A percentile compares a stretch with the other conserved stretches of the same genome.
These are phyloP conservation scores for Calliopsis andreniformis DNA, from an alignment of 1,140 invertebrate species.

Conservation along the genomic window DNA sequence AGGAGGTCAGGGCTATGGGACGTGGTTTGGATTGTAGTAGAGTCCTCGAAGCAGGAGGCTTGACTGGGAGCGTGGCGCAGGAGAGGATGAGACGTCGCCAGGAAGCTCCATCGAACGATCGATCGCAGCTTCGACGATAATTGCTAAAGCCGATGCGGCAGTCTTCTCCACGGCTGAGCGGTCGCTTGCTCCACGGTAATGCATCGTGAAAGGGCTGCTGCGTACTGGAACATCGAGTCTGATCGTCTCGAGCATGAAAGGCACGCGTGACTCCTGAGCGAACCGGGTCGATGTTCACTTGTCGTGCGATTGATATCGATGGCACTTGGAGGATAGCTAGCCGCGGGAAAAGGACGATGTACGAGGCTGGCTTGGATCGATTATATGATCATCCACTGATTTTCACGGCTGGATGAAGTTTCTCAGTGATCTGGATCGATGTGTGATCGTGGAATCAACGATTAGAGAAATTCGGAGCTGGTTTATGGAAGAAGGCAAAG, in stretches of 20 bases:
- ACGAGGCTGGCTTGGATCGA: background rate
- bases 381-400: too few relatives aligned
- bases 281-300: background rate
- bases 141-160: slow-evolving; percentile 40
- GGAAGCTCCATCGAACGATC: slow-evolving; percentile 36
- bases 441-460: too few relatives aligned
- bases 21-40: background rate
- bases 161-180: background rate
- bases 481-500: too few relatives aligned
- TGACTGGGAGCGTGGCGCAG: background rate
- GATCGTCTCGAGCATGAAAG: slow-evolving; percentile 22
- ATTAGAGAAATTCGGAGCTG: too few relatives aligned
- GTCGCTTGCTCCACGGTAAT: slow-evolving; percentile 9
- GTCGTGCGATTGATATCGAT: background rate
- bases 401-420: background rate
- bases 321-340: background rate
- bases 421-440: background rate
- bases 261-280: slow-evolving; percentile 22
- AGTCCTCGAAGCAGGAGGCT: background rate
- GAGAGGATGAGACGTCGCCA: slow-evolving; percentile 19
- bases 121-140: slow-evolving; percentile 50
- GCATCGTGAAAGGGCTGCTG: slow-evolving; percentile 26
- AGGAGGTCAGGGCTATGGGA: slow-evolving; percentile 7
- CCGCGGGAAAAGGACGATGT: background rate
- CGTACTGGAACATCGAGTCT: background rate